Evolutionary conservation across 2,888 invertebrate species (phyloP), one percentile per base, ranked within the genome.

Genomic region (Anthrax anthrax): DNA sequence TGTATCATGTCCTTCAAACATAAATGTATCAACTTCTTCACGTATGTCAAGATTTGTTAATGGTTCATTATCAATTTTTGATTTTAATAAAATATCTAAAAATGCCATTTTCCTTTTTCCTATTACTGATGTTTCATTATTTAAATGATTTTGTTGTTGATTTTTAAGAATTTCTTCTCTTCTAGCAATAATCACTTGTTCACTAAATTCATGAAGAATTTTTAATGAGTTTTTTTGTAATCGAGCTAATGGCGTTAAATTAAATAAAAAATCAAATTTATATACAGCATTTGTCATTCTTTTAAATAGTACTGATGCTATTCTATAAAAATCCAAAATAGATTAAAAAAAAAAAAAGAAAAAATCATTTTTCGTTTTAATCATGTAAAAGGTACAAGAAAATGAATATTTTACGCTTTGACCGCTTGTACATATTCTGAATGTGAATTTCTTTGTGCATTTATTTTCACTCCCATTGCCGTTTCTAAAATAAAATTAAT

Each of bases 381-480:
- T n/a, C n/a, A n/a, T n/a, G n/a, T n/a, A n/a, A n/a, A n/a, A n/a
- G n/a, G n/a, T n/a, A n/a, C n/a, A n/a, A n/a, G n/a, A n/a, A 29
- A 16, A 27, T 10, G 6, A 19, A 39, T 29, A 27, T 42, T 17
- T 18, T 18, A 82, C 81, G 72, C 72, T 64, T 79, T 78, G 29
- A 88, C 80, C n/a, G 82, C 78, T 56, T 72, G 69, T 1, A 87
- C 83, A 60, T 87, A 89, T 52, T 77, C 74, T 0, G 81, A 81
- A 52, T 82, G 73, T 9, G 70, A 70, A 57, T 81, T 70, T 8
- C 69, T 69, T 62, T 89, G 87, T 0, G 87, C 84, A 58, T 83
- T 72, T 1, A 86, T 69, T 27, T 75, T 73, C 12, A 78, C 75
- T 1, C 89, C 90, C 89, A 91, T 91, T 13, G 90, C 83, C 8